phyloP scores from a whole-genome alignment of 92 coral and sea anemone species.

The Heliopora coerulea region DNA sequence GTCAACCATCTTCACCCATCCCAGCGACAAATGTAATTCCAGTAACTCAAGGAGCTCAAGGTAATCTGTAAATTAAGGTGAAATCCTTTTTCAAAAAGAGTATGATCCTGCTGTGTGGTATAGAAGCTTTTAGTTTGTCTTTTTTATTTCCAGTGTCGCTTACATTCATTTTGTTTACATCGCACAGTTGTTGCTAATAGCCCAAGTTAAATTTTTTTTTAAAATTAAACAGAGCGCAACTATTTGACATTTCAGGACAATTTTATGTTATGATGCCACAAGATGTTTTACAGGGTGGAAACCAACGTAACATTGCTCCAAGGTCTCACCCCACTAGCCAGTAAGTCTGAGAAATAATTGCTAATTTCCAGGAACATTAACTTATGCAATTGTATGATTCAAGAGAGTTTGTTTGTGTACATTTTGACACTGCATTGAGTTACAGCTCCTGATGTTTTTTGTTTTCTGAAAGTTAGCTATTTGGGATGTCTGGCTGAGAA shows the following conservation, averaged over 20 bases:
- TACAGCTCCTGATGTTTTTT: too few species aligned
- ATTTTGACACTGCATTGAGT: too few species aligned
- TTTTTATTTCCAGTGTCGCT: not conserved
- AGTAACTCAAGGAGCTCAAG: conserved; percentile 71
- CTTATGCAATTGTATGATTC: too few species aligned
- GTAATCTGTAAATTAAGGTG: conserved; percentile 13
- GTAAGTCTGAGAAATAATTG: conserved; percentile 44
- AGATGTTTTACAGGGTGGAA: conserved; percentile 97
- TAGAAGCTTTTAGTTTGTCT: not conserved
- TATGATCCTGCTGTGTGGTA: not conserved
- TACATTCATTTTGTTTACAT: not conserved
- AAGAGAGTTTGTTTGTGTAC: too few species aligned
- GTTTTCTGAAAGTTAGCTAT: too few species aligned
- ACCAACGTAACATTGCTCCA: conserved; percentile 93
- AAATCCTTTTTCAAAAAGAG: not conserved
- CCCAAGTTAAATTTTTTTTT: not conserved
- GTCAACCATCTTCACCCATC: conserved; percentile 95
- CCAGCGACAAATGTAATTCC: conserved; percentile 87
- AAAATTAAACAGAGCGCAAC: not conserved
- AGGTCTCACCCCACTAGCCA: conserved; percentile 70
- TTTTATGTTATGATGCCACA: conserved; percentile 99
- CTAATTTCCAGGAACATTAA: too few species aligned
- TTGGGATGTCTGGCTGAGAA: too few species aligned
- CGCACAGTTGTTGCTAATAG: not conserved
- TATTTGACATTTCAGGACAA: conserved; percentile 61